Percentiles rank a stretch among this genome's conserved stretches.
phyloP scores from a whole-genome alignment of 1,140 invertebrate species.

The Ostrea denselamellosa region DNA sequence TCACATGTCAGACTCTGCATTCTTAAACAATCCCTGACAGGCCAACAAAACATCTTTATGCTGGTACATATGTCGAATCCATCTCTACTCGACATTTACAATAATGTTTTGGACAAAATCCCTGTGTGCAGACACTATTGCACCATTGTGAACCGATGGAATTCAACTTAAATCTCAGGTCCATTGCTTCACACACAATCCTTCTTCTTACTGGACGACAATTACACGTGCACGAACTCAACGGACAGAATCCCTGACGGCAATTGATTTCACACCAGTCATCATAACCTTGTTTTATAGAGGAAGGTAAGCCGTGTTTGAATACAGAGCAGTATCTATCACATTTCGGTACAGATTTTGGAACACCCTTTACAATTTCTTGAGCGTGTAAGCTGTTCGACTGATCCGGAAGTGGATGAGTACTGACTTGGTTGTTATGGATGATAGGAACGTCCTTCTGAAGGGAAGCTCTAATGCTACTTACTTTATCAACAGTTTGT shows the following conservation, averaged over 20 bases:
- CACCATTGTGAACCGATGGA: neutral
- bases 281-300: conserved; percentile 4
- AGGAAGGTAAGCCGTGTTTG: neutral
- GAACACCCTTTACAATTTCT: neutral
- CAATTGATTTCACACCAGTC: conserved; percentile 13
- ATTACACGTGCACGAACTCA: neutral
- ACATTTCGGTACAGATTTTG: neutral
- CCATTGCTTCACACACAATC: conserved; percentile 3
- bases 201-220: neutral
- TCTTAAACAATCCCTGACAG: neutral
- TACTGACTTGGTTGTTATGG: too few relatives aligned
- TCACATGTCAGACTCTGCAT: too few relatives aligned
- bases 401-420: neutral
- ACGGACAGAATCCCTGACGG: conserved; percentile 10
- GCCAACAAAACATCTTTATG: neutral
- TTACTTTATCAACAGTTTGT: too few relatives aligned
- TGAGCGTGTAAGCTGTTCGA: neutral
- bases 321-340: neutral
- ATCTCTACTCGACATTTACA: neutral
- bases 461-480: too few relatives aligned
- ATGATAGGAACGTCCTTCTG: neutral
- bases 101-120: neutral
- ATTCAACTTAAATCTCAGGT: neutral
- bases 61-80: neutral
- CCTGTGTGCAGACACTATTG: neutral